Evolutionary conservation across 2,113 vertebrate genomes (phyloP).

Genomic region (Trinectes maculatus): DNA sequence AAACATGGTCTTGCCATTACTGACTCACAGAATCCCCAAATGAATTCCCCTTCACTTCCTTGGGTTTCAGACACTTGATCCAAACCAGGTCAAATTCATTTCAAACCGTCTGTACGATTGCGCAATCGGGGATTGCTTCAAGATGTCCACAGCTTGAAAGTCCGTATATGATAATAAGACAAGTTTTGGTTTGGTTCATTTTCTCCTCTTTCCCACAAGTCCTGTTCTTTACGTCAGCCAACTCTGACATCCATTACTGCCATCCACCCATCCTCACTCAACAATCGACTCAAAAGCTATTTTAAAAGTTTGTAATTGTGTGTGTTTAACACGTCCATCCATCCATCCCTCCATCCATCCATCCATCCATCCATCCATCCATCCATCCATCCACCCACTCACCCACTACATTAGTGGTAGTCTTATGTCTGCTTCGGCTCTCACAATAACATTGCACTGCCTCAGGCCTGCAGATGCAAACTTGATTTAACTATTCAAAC

Average conservation of each 20-base stretch:
- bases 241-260: no score
- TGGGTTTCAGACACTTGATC: slow-evolving; percentile 55
- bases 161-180: slow-evolving; percentile 33
- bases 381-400: slow-evolving; percentile 6
- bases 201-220: no score
- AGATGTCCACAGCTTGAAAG: slow-evolving; percentile 60
- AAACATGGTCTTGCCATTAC: slow-evolving; percentile 55
- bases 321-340: not conserved
- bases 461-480: slow-evolving; percentile 48
- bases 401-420: not conserved
- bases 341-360: not conserved
- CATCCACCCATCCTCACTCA: not conserved
- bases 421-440: not conserved
- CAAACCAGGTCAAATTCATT: slow-evolving; percentile 49
- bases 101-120: slow-evolving; percentile 61
- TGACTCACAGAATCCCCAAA: slow-evolving; percentile 67
- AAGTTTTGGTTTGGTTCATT: no score
- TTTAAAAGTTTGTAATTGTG: not conserved
- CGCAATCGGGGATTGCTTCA: slow-evolving; percentile 70
- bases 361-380: not conserved
- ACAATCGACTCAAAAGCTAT: not conserved
- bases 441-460: slow-evolving; percentile 10
- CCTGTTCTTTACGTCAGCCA: no score
- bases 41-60: slow-evolving; percentile 66
- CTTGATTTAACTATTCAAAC: slow-evolving; percentile 13